Evolutionary conservation across 1,140 invertebrate species (phyloP).

Genomic region (Matsumurasca onukii): DNA sequence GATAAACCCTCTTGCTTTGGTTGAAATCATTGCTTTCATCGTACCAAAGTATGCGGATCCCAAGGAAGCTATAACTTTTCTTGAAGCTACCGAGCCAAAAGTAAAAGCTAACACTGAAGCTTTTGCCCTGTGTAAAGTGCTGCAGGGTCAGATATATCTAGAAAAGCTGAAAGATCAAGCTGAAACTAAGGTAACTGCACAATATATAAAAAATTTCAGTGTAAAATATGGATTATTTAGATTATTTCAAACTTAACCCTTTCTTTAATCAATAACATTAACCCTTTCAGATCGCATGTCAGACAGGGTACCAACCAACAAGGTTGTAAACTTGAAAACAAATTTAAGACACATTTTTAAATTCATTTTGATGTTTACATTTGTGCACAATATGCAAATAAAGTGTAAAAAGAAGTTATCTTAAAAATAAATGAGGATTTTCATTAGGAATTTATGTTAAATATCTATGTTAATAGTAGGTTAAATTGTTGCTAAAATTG

Average conservation of each 20-base stretch:
- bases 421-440: background rate
- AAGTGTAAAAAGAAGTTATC: too few species aligned
- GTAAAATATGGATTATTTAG: background rate
- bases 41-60: conserved; percentile 79
- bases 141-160: conserved; percentile 83
- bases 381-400: too few species aligned
- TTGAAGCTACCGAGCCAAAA: conserved; percentile 84
- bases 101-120: conserved; percentile 89
- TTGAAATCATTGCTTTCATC: conserved; percentile 82
- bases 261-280: too few species aligned
- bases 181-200: conserved; percentile 62
- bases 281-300: too few species aligned
- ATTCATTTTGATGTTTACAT: too few species aligned
- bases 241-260: background rate
- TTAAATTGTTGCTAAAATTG: background rate
- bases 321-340: too few species aligned
- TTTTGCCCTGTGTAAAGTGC: conserved; percentile 76
- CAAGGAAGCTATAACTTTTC: conserved; percentile 79
- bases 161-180: conserved; percentile 80
- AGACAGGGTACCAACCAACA: too few species aligned
- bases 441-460: background rate
- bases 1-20: conserved; percentile 89
- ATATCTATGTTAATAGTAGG: background rate
- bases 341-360: too few species aligned
- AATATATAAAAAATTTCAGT: background rate